Conservation (phyloP, 2,888 invertebrate genomes). For the Cheilosia vernalis region DNA sequence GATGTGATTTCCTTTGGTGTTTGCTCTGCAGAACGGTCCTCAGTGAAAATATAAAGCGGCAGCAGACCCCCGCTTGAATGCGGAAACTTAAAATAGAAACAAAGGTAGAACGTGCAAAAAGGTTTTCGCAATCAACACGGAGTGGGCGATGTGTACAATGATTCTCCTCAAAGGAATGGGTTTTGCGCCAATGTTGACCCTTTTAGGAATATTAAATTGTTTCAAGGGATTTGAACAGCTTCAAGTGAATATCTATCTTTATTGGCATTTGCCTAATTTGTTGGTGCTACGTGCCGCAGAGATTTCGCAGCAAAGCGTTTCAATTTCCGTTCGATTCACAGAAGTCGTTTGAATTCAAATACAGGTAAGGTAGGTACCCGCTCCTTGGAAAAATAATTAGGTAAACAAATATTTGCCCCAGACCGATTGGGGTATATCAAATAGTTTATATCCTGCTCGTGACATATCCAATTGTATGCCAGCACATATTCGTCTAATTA, state of each 20-base stretch:
- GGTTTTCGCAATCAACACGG: slow-evolving; percentile 68
- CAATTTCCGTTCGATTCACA: background rate
- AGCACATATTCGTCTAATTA: no score
- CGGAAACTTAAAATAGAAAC: slow-evolving; percentile 67
- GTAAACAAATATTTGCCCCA: no score
- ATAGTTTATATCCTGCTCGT: no score
- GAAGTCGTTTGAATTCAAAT: no score
- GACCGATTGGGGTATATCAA: no score
- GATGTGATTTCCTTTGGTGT: slow-evolving; percentile 62
- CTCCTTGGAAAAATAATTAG: no score
- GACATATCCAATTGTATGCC: no score
- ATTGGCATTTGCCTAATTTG: slow-evolving; percentile 60
- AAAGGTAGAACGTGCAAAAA: slow-evolving; percentile 67
- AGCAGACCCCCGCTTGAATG: background rate
- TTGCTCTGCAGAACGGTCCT: slow-evolving; percentile 29
- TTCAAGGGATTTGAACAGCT: slow-evolving; percentile 65
- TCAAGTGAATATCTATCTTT: slow-evolving; percentile 52
- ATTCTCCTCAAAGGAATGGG: slow-evolving; percentile 14
- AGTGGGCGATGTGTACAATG: background rate
- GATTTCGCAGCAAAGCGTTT: background rate
- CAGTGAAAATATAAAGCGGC: slow-evolving; percentile 17
- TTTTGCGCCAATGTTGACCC: slow-evolving; percentile 59
- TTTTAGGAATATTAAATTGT: slow-evolving; percentile 73
- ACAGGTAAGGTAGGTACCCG: no score
- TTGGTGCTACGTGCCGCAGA: slow-evolving; percentile 29